Evolutionary conservation across 2,888 invertebrate species (phyloP).

Genomic region (Drosophila differens): DNA sequence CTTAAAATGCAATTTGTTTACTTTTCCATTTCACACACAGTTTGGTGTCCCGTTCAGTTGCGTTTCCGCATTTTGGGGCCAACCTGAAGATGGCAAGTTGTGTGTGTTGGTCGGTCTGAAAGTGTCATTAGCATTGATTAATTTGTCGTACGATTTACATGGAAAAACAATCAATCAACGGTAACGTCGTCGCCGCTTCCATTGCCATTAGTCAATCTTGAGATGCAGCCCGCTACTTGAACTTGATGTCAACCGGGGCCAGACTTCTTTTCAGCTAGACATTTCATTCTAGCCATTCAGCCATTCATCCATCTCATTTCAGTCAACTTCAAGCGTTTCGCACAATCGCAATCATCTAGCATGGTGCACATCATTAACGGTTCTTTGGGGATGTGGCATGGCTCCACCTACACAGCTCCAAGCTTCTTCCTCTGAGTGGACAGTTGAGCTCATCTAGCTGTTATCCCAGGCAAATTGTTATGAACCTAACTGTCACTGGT

Average conservation of each 20-base stretch:
- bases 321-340: slow-evolving; percentile 42
- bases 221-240: slow-evolving; percentile 75
- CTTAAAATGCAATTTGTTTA: slow-evolving; percentile 79
- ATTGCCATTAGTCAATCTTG: slow-evolving; percentile 76
- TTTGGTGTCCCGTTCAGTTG: slow-evolving; percentile 37
- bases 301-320: slow-evolving; percentile 54
- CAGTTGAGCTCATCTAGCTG: slow-evolving; percentile 50
- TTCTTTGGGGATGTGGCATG: slow-evolving; percentile 50
- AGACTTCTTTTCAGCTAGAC: slow-evolving; percentile 35
- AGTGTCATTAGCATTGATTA: slow-evolving; percentile 86
- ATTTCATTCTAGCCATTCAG: slow-evolving; percentile 21
- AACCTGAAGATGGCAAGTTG: slow-evolving; percentile 62
- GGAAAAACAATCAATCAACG: slow-evolving; percentile 83
- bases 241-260: slow-evolving; percentile 62
- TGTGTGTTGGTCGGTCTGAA: slow-evolving; percentile 60
- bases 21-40: slow-evolving; percentile 21
- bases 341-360: slow-evolving; percentile 71
- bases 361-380: slow-evolving; percentile 78
- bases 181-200: slow-evolving; percentile 44
- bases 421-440: slow-evolving; percentile 13
- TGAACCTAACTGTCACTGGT: slow-evolving; percentile 33
- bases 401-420: slow-evolving; percentile 24
- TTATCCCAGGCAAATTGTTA: slow-evolving; percentile 47
- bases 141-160: slow-evolving; percentile 83
- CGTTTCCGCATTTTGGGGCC: slow-evolving; percentile 18